These are phyloP conservation scores for Bambusicola thoracicus DNA, from an alignment of 2,113 vertebrate species.

Conservation along the genomic window DNA sequence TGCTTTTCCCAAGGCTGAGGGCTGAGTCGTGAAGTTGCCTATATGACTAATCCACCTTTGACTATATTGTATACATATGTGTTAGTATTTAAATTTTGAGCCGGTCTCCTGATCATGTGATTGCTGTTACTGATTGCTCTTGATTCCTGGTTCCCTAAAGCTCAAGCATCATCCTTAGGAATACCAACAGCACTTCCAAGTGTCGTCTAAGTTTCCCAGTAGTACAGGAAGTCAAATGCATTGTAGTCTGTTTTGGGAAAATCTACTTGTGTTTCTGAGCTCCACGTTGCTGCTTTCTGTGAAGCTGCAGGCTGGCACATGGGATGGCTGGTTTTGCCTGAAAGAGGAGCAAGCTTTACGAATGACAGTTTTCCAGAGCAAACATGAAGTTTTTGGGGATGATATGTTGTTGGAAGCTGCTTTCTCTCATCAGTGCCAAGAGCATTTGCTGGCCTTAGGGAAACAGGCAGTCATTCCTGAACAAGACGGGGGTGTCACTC, in stretches of 20 bases:
- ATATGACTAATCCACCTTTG: not conserved
- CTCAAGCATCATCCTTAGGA: not conserved
- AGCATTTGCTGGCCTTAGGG: not conserved
- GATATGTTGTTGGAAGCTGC: not conserved
- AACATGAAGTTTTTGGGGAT: not conserved
- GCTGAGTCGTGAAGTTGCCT: not conserved
- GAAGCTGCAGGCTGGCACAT: not conserved
- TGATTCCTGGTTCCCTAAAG: not conserved
- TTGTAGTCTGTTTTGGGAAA: not conserved
- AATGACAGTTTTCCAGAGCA: not conserved
- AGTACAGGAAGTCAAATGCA: not conserved
- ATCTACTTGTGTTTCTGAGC: not conserved
- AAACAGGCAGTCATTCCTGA: not conserved
- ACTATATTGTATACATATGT: not conserved
- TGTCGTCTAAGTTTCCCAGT: not conserved
- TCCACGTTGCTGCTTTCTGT: not conserved
- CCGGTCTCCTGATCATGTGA: not conserved
- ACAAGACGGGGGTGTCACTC: rapidly evolving
- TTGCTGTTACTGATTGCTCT: not conserved
- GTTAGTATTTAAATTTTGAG: not conserved
- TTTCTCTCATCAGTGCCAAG: not conserved
- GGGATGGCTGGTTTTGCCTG: not conserved
- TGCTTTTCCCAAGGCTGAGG: not conserved
- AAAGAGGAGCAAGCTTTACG: not conserved
- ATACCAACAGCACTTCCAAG: not conserved